Evolutionary conservation across 2,888 invertebrate genomes (phyloP), one percentile per base, ranked within the genome.

Genomic region (Caenorhabditis afra): DNA sequence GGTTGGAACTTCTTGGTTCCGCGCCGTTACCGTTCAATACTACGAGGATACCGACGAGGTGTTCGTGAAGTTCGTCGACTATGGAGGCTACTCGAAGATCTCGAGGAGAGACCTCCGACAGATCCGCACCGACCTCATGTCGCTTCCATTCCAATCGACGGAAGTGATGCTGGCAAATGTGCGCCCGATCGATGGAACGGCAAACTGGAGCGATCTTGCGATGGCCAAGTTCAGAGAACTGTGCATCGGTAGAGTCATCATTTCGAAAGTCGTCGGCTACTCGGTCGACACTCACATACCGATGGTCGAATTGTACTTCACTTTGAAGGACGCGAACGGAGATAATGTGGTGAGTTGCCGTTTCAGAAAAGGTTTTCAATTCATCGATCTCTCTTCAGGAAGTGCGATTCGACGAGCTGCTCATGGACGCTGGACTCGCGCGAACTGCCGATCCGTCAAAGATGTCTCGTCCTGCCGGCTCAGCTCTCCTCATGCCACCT

Each of bases 141-240:
- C 94, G 74, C 93, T 97, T 91, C 98, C 98, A 65, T 98, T 98
- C 93, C 97, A 98, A 93, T 96, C 97, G 73, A 94, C 95, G 58
- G 98, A 99, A 92, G 96, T 97, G 90, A 93, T 94, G 91, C 92
- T 99, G 90, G 95, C 95, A n/a, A 94, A 95, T 91, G 93, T 97
- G 87, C 93, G 93, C 91, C 95, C 96, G 70, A 92, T 93, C 71
- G 93, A 93, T 90, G 94, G 86, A 50, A 88, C 87, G 10, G 70
- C 70, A 12, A 81, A 83, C 18, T 90, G 90, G 90, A 77, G 82
- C 49, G 67, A 81, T 10, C 82, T 73, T 35, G 88, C 90, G 3
- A 82, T 79, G 67, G 77, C 86, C 44, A 77, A 85, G 53, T 89
- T 90, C 79, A 75, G 75, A 53, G 70, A 80, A 29, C 50, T 85